Conservation (phyloP, 1,140 invertebrate species). For the Platorchestia sp. region DNA sequence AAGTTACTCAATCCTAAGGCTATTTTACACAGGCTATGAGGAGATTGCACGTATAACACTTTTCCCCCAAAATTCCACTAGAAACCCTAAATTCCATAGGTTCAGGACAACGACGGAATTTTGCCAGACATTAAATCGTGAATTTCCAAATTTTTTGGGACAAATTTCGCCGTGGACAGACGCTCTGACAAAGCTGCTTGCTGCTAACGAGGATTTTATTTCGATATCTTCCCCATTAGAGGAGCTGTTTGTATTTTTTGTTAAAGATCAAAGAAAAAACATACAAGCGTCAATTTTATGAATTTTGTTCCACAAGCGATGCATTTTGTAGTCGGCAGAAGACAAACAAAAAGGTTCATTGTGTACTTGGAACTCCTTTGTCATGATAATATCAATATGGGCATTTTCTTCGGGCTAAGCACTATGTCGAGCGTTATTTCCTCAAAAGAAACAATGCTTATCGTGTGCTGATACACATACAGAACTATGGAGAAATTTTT, state of each 20-base stretch:
- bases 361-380: too few relatives aligned
- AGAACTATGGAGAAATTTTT: too few relatives aligned
- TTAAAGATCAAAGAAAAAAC: neutral
- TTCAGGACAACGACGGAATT: neutral
- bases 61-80: neutral
- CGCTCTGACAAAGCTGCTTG: neutral
- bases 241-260: neutral
- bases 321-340: too few relatives aligned
- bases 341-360: too few relatives aligned
- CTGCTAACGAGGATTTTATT: neutral
- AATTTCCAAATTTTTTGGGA: neutral
- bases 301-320: too few relatives aligned
- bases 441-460: too few relatives aligned
- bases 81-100: neutral
- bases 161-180: neutral
- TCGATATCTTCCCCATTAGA: neutral
- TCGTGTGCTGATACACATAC: too few relatives aligned
- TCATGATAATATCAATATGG: too few relatives aligned
- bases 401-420: too few relatives aligned
- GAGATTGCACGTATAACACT: too few relatives aligned
- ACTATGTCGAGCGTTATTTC: too few relatives aligned
- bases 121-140: neutral
- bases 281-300: neutral
- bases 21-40: too few relatives aligned
- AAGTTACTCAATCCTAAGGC: neutral